Conservation (phyloP, 2,797 vertebrate genomes). For the Adelosebastes latens region DNA sequence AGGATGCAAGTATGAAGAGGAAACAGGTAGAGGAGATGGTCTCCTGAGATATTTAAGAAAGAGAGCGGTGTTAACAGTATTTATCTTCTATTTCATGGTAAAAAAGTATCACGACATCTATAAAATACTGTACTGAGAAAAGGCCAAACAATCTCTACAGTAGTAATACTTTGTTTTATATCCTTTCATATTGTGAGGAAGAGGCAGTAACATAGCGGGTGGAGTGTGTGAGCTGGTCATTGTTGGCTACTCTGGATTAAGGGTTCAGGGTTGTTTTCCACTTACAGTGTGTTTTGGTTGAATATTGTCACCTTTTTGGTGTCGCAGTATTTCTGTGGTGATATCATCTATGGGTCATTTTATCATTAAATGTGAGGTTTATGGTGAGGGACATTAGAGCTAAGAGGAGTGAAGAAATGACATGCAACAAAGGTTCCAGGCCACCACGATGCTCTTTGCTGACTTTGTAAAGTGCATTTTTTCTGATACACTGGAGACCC, state of each 20-base stretch:
- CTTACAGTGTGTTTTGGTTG: background rate
- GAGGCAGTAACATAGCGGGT: background rate
- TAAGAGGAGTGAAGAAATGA: background rate
- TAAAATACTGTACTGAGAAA: constrained; percentile 37
- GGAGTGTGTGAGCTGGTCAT: background rate
- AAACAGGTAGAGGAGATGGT: background rate
- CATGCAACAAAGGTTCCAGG: background rate
- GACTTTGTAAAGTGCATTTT: background rate
- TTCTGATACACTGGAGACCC: background rate
- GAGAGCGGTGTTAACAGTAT: constrained; percentile 27
- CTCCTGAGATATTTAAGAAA: constrained; percentile 43
- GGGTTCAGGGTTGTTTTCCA: background rate
- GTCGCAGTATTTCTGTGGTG: background rate
- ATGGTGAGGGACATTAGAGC: background rate
- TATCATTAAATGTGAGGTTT: background rate
- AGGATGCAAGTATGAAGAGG: constrained; percentile 10
- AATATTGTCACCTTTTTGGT: background rate
- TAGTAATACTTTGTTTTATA: constrained; percentile 20
- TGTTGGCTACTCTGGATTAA: background rate
- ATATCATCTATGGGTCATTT: background rate
- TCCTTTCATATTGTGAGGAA: background rate
- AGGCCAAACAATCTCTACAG: background rate
- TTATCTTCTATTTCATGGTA: constrained; percentile 25
- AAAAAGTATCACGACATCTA: constrained; percentile 12
- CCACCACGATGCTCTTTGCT: background rate